Percentiles rank a stretch among this genome's conserved stretches.
phyloP scores from a whole-genome alignment of 2,888 invertebrate species.

The Pristionchus exspectatus region DNA sequence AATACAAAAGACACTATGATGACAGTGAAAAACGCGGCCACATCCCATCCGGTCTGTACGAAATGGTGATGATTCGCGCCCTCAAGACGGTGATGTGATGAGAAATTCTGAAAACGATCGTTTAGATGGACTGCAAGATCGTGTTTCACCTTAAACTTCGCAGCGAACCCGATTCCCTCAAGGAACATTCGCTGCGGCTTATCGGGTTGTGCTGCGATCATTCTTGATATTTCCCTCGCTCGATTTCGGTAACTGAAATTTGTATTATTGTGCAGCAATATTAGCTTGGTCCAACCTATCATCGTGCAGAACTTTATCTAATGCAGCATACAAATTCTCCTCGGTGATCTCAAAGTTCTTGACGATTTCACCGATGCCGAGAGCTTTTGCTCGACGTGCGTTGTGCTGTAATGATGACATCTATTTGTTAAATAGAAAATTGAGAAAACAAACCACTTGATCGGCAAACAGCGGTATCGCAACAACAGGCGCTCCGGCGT shows the following conservation, averaged over 20 bases:
- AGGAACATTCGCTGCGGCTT: background rate
- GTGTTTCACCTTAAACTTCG: background rate
- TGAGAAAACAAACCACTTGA: conserved; percentile 49
- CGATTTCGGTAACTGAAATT: background rate
- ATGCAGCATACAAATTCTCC: background rate
- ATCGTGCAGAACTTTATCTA: conserved; percentile 25
- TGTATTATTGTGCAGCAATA: background rate
- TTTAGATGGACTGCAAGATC: background rate
- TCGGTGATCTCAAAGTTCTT: conserved; percentile 45
- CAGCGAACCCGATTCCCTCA: conserved; percentile 46
- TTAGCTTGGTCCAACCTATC: background rate
- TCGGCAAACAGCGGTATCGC: conserved; percentile 50
- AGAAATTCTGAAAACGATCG: background rate
- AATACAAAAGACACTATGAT: background rate
- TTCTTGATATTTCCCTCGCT: background rate
- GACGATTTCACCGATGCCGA: conserved; percentile 59
- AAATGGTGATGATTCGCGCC: background rate
- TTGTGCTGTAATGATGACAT: conserved; percentile 38
- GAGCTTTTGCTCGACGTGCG: conserved; percentile 50
- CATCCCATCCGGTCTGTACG: conserved; percentile 38
- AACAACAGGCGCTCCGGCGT: conserved; percentile 49
- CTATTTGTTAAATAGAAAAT: too few relatives aligned
- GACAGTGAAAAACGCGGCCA: conserved; percentile 16
- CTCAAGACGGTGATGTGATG: background rate
- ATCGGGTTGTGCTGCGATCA: conserved; percentile 1